Base-by-base conservation (phyloP, 1,140 invertebrate genomes). In the Philotrypesis tridentata region DNA sequence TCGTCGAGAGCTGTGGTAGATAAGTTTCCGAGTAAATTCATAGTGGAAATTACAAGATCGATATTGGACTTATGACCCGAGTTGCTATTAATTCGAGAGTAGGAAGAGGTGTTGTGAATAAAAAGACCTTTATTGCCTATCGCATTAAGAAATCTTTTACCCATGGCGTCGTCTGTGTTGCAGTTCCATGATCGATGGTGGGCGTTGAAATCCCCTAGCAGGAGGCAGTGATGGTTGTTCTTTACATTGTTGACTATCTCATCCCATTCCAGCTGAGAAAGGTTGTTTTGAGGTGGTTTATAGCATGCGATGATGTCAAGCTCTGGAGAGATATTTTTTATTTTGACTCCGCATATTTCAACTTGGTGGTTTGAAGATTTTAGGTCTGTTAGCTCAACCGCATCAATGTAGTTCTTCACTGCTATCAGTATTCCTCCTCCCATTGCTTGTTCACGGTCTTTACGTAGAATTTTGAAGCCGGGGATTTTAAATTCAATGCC, bases 371-470 rank as follows among this genome's bases (percentile, higher is more conserved):
- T 40, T 6, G 78, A 23, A n/a, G 17, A 29, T 0, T 17, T n/a
- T 40, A 75, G 17, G 11, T 75, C 31, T 21, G 60, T 75, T 75
- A 55, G 33, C 67, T 23, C 17, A 25, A 31, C 79, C 0, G 72
- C 65, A 27, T 17, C n/a, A 11, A 84, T 9, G 40, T 74, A 48
- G 37, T 70, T 43, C n/a, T 71, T 37, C 7, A 82, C 33, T 1
- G 72, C 17, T 21, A 78, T 48, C 7, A 84, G 21, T 29, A 84
- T 81, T 23, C 83, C 83, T 29, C 79, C 74, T 43, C 68, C 79
- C 43, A 29, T 55, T 29, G 21, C 27, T 25, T 73, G 17, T 3
- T 61, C 9, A 48, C 73, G 23, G 29, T 78, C 79, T 65, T 72
- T 80, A 1, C 67, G 3, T 11, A 70, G 11, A 11, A 25, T 37